These are phyloP conservation scores for Trematomus loennbergii DNA, from an alignment of 2,113 vertebrate genomes.

Conservation along the genomic window DNA sequence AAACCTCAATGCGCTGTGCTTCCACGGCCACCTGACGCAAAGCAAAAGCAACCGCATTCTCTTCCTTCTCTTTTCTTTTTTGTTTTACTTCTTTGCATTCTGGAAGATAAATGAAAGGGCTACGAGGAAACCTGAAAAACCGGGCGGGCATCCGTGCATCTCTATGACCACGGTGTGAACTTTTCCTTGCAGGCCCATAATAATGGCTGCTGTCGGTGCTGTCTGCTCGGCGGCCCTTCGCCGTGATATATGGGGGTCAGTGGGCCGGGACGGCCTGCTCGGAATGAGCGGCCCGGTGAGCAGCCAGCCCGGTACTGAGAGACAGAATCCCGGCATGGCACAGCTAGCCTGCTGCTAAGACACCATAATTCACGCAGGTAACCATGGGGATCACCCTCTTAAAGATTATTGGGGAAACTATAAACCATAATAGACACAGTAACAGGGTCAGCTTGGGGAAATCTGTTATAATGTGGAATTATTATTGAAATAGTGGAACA, in stretches of 20 bases:
- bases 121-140: slow-evolving; percentile 88
- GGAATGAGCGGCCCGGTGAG: slow-evolving; percentile 84
- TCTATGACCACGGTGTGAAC: slow-evolving; percentile 94
- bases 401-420: slow-evolving; percentile 27
- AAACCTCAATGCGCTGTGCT: slow-evolving; percentile 1
- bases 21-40: slow-evolving; percentile 42
- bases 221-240: slow-evolving; percentile 58
- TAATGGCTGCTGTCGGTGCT: slow-evolving; percentile 91
- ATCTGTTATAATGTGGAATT: slow-evolving; percentile 10
- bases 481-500: slow-evolving; percentile 3
- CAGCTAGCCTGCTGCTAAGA: slow-evolving; percentile 30
- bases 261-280: slow-evolving; percentile 84
- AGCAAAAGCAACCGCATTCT: slow-evolving; percentile 84
- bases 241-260: slow-evolving; percentile 94
- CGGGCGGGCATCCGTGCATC: slow-evolving; percentile 86
- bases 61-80: slow-evolving; percentile 44
- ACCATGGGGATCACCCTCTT: slow-evolving; percentile 26
- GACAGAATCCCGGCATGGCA: slow-evolving; percentile 37
- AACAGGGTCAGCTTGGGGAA: background rate
- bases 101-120: slow-evolving; percentile 88
- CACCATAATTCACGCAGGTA: slow-evolving; percentile 53
- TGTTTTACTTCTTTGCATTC: slow-evolving; percentile 69
- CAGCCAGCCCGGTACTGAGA: slow-evolving; percentile 64
- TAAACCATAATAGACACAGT: slow-evolving; percentile 31
- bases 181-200: slow-evolving; percentile 91